Base-by-base conservation (phyloP, 2,113 vertebrate species). In the Bungarus multicinctus region DNA sequence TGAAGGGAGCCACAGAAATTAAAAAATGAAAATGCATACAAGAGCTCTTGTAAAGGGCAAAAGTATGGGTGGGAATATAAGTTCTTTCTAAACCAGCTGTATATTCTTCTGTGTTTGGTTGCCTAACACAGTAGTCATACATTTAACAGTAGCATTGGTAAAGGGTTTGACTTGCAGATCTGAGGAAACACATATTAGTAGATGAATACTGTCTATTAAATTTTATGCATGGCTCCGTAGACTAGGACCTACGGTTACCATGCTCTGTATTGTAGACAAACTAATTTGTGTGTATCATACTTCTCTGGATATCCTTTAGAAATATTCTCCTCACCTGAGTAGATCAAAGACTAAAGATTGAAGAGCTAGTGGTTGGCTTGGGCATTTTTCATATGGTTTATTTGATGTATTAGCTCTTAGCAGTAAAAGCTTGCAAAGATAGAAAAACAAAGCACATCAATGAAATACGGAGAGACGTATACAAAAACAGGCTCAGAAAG, bases 391-490 rank as follows among this genome's bases (percentile, higher is more conserved):
- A 93, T 92, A 88, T 64, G 53, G 4, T 9, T 93, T 0, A 93
- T 12, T 55, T 58, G 4, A 0, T 6, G 69, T 95, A 94, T 91
- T 9, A 91, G 50, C 23, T 94, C 94, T 91, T 22, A 5, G 3
- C 1, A 64, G 93, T n/a, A 85, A 89, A 87, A 39, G 39, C 0
- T 93, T 93, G 53, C 53, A 54, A 93, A 85, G 18, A 45, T 10
- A 89, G 60, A 22, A 60, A 95, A 90, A 87, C 39, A 16, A 55
- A 81, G 12, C 0, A 90, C 1, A 94, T 93, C 1, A 94, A 91
- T 89, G 93, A 93, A 95, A 94, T 90, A 0, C 0, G 74, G 16
- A 74, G 87, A 20, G 39, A 92, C 60, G 39, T 91, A 93, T 81
- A 47, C 3, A 88, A 93, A 93, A 89, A 23, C 25, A 39, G 87